phyloP scores from a whole-genome alignment of 2,113 vertebrate species.

The Pseudorectes ferrugineus region DNA sequence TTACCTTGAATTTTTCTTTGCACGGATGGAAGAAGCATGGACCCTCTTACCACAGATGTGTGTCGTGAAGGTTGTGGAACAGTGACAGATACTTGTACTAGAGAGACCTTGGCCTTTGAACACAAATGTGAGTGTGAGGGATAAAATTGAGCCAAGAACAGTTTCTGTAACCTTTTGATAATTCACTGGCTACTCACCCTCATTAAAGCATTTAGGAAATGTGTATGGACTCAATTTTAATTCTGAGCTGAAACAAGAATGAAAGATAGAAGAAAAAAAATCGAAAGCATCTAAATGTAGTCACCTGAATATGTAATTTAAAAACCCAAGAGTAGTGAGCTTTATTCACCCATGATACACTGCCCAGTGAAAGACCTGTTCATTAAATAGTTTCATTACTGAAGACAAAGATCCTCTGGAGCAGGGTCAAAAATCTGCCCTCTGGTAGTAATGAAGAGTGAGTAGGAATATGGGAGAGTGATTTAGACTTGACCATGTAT shows the following conservation, averaged over 20 bases:
- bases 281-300: background rate
- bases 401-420: background rate
- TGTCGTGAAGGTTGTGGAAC: background rate
- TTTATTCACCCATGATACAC: background rate
- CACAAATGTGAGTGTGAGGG: background rate
- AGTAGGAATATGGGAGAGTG: accelerated
- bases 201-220: background rate
- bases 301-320: background rate
- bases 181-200: background rate
- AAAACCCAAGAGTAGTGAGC: background rate
- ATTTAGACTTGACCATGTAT: background rate
- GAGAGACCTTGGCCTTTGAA: background rate
- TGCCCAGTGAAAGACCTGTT: background rate
- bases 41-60: background rate
- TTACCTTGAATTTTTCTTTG: background rate
- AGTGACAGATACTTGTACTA: background rate
- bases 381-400: background rate
- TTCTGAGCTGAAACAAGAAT: background rate
- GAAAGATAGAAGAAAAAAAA: background rate
- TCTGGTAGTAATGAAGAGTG: background rate
- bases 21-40: background rate
- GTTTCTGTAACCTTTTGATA: background rate
- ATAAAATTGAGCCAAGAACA: background rate
- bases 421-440: background rate
- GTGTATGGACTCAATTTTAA: background rate